Evolutionary conservation across 1,140 invertebrate species (phyloP), one percentile per base, ranked within the genome.

Genomic region (Ceratosolen fusciceps): DNA sequence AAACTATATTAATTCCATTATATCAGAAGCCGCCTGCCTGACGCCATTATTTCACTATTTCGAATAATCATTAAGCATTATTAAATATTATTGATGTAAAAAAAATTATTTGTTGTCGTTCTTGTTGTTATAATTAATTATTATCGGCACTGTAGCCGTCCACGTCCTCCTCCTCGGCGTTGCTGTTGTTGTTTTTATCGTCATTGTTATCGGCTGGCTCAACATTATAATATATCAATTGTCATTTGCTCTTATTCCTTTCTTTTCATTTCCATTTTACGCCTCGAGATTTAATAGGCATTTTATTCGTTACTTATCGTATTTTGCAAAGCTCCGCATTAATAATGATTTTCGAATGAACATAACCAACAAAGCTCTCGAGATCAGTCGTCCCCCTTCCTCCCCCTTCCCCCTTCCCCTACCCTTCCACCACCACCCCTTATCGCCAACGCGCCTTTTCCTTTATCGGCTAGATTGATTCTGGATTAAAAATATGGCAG

Each of bases 1-100:
- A 65, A 65, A 65, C 19, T 19, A 65, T 65, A 65, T 65, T 65
- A 21, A 65, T 65, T 37, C 12, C 31, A 65, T 65, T 37, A 9
- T 65, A 62, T 65, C n/a, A 65, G 31, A 39, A n/a, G n/a, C n/a
- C n/a, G n/a, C n/a, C n/a, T n/a, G n/a, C n/a, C n/a, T n/a, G n/a
- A n/a, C n/a, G n/a, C n/a, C n/a, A n/a, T n/a, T n/a, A n/a, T n/a
- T n/a, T n/a, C n/a, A n/a, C n/a, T n/a, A n/a, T n/a, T n/a, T n/a
- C n/a, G n/a, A n/a, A n/a, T n/a, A n/a, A n/a, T n/a, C n/a, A n/a
- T n/a, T n/a, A n/a, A n/a, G n/a, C n/a, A n/a, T n/a, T n/a, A n/a
- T n/a, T n/a, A n/a, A n/a, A n/a, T n/a, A n/a, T n/a, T n/a, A n/a
- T n/a, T n/a, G n/a, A n/a, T n/a, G n/a, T n/a, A n/a, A n/a, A n/a